Evolutionary conservation across 2,888 invertebrate genomes (phyloP).

Genomic region (Eupsilia transversa): DNA sequence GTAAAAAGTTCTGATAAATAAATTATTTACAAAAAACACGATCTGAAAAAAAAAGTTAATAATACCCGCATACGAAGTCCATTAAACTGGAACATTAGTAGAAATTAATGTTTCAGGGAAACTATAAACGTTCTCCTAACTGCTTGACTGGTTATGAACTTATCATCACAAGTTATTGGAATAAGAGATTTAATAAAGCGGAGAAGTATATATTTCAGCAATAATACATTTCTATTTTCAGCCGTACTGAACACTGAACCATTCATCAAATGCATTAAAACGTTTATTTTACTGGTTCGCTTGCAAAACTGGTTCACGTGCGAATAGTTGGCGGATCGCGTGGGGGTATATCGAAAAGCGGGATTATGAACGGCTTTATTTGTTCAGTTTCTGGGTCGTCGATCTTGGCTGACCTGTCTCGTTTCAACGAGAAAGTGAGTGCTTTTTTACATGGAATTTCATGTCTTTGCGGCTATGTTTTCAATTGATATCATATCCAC

Average conservation of each 20-base stretch:
- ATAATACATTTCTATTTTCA: slow-evolving; percentile 49
- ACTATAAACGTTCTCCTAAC: neutral
- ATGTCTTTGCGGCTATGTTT: slow-evolving; percentile 39
- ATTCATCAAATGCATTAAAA: slow-evolving; percentile 62
- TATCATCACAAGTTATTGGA: neutral
- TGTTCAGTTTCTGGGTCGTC: slow-evolving; percentile 84
- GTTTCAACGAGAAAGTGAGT: slow-evolving; percentile 68
- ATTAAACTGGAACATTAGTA: neutral
- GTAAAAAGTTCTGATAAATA: neutral
- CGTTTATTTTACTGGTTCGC: slow-evolving; percentile 60
- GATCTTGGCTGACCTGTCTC: slow-evolving; percentile 83
- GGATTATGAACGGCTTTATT: slow-evolving; percentile 75
- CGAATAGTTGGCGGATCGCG: slow-evolving; percentile 72
- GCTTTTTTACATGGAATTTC: slow-evolving; percentile 66
- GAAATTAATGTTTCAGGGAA: slow-evolving; percentile 19
- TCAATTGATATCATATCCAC: slow-evolving; percentile 14
- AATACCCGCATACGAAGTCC: slow-evolving; percentile 1
- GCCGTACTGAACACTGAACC: slow-evolving; percentile 25
- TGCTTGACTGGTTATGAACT: neutral
- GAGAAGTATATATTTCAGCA: slow-evolving; percentile 23
- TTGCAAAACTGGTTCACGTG: slow-evolving; percentile 71
- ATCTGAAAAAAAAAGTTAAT: slow-evolving; percentile 11
- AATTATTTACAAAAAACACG: slow-evolving; percentile 5
- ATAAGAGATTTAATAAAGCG: neutral
- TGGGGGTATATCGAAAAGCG: slow-evolving; percentile 76